phyloP scores from a whole-genome alignment of 2,888 invertebrate genomes.

The Lycocerus yunnanus region DNA sequence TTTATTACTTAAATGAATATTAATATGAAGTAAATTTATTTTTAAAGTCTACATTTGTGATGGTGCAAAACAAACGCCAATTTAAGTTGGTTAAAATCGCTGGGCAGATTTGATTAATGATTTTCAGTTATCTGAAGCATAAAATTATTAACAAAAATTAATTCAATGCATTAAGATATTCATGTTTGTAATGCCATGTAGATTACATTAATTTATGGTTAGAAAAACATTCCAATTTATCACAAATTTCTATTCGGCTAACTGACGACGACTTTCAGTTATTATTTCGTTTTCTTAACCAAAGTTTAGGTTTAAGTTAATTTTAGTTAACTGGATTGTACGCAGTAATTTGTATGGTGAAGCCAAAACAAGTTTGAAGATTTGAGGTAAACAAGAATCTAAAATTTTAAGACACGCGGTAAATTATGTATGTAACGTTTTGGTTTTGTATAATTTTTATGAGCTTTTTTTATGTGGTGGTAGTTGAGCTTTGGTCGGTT shows the following conservation, averaged over 20 bases:
- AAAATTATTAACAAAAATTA: neutral
- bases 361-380: neutral
- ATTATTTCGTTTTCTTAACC: no score
- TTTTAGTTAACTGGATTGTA: no score
- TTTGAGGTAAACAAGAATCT: conserved; percentile 2
- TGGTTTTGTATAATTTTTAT: conserved; percentile 3
- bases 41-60: neutral
- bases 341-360: no score
- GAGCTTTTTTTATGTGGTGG: neutral
- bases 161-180: neutral
- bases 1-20: neutral
- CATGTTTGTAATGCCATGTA: neutral
- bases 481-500: conserved; percentile 37
- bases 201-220: neutral
- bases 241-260: neutral
- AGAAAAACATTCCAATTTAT: neutral
- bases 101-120: neutral
- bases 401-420: neutral
- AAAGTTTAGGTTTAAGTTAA: no score
- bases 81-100: neutral
- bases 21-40: neutral
- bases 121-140: neutral
- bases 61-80: neutral
- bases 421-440: conserved; percentile 2
- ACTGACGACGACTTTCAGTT: no score